Conservation (phyloP, 2,797 vertebrate genomes). For the Tarsius wallacei region DNA sequence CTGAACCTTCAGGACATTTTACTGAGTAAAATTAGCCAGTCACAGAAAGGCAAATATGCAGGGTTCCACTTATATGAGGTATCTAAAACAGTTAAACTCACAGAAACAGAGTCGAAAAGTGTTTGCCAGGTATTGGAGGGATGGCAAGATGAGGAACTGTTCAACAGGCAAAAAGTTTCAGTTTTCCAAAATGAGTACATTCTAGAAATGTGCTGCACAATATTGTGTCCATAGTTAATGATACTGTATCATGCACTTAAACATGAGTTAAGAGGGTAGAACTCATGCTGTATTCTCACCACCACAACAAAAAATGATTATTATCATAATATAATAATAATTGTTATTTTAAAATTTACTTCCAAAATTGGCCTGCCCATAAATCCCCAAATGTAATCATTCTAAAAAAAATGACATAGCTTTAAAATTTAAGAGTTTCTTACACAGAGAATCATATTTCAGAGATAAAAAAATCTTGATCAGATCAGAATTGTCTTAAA, state of each 20-base stretch:
- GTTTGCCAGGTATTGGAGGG: neutral
- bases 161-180: neutral
- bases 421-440: neutral
- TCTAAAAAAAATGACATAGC: neutral
- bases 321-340: neutral
- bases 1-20: neutral
- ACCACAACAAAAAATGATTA: neutral
- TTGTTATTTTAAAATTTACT: neutral
- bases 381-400: neutral
- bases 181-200: neutral
- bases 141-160: neutral
- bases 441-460: conserved; percentile 11
- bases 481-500: neutral
- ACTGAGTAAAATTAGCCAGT: neutral
- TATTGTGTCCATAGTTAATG: neutral
- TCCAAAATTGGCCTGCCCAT: neutral
- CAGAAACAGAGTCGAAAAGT: neutral
- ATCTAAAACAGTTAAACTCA: neutral
- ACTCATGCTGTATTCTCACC: neutral
- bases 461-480: neutral
- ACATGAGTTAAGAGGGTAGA: neutral
- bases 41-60: neutral
- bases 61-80: neutral
- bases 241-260: neutral
- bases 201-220: neutral